These are phyloP conservation scores for Anolis apletophallus DNA, from an alignment of 2,797 vertebrate genomes.

Conservation along the genomic window DNA sequence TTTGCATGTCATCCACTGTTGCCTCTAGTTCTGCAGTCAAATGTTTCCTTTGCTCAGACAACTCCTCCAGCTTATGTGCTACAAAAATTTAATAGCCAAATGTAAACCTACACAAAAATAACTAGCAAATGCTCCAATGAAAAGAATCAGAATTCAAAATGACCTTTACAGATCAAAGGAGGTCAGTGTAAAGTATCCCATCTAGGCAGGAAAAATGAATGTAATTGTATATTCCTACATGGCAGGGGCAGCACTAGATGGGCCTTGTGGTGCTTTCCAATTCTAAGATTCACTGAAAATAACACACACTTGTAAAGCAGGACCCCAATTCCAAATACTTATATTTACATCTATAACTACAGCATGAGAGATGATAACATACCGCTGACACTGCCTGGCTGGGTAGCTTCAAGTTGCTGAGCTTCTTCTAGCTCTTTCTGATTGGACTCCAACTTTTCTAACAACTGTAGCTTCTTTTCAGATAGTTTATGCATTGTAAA, in stretches of 20 bases:
- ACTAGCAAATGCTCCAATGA: too few species aligned
- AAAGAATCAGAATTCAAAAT: too few species aligned
- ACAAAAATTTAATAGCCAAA: not conserved
- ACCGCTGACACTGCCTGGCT: conserved; percentile 17
- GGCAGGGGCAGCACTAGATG: too few species aligned
- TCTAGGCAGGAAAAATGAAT: too few species aligned
- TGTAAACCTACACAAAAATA: too few species aligned
- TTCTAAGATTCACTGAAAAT: too few species aligned
- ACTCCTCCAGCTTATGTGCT: not conserved
- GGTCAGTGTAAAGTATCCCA: too few species aligned
- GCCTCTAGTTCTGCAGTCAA: not conserved
- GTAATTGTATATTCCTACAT: too few species aligned
- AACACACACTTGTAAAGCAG: too few species aligned
- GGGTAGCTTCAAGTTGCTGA: not conserved
- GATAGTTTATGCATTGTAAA: not conserved
- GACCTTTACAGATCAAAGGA: too few species aligned
- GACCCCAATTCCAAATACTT: not conserved
- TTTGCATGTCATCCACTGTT: not conserved
- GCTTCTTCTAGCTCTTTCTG: conserved; percentile 24
- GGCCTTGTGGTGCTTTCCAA: too few species aligned
- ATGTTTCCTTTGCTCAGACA: too few species aligned
- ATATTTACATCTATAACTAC: not conserved
- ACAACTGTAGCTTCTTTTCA: not conserved
- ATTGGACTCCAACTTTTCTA: conserved; percentile 24
- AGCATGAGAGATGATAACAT: not conserved